Evolutionary conservation across 2,113 vertebrate species (phyloP), one percentile per base, ranked within the genome.

Genomic region (Gopherus flavomarginatus): DNA sequence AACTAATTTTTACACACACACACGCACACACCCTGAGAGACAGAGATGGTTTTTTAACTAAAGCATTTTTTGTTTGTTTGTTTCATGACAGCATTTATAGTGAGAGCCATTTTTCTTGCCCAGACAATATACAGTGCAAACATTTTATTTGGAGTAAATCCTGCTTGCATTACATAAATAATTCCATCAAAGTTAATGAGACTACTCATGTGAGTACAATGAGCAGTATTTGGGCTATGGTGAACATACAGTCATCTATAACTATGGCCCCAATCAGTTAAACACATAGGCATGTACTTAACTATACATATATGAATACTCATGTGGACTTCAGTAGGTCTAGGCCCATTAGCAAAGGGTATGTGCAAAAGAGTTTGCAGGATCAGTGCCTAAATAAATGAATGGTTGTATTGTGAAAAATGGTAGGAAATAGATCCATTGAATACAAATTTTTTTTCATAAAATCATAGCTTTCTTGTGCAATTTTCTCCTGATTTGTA

Each of bases 191-290:
- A 29, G 85, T 59, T 69, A 24, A 59, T 59, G n/a, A 42, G 49
- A 17, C 22, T 52, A 11, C 29, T 13, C 17, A n/a, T 21, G 53
- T 22, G 83, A 11, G 53, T 81, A 92, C 12, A 53, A 6, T 77
- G n/a, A 78, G 69, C 54, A 83, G 38, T 31, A 59, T 47, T 78
- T 57, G 85, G 16, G 17, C 26, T n/a, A 5, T 0, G 0, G 49
- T 42, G n/a, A 69, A 75, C 0, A 0, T 47, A 19, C 8, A 52
- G 42, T 56, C 65, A n/a, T 31, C 50, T 59, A 69, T 72, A 59
- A 62, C n/a, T 62, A 27, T 53, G 42, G 5, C 53, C 38, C 12
- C 53, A 31, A 0, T 86, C 0, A 0, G 16, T 11, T 2, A 9
- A 52, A 31, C 52, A 27, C 35, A 59, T 59, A 49, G 54, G 7